Evolutionary conservation across 2,888 invertebrate species (phyloP).

Genomic region (Rhingia campestris): DNA sequence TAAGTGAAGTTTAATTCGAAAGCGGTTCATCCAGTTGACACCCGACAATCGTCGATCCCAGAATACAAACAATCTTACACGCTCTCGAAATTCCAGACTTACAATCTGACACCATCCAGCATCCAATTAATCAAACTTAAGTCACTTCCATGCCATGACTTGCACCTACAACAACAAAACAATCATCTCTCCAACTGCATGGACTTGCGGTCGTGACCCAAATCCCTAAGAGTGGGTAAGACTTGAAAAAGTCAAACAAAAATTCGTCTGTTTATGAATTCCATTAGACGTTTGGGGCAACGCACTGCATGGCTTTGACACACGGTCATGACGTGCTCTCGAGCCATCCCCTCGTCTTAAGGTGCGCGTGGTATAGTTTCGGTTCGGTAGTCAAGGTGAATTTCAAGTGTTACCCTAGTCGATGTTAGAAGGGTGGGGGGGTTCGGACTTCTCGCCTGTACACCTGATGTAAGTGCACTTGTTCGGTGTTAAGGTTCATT

Average conservation of each 20-base stretch:
- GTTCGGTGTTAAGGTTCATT: conserved; percentile 60
- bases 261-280: conserved; percentile 49
- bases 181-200: background rate
- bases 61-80: background rate
- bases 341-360: conserved; percentile 20
- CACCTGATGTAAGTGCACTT: conserved; percentile 40
- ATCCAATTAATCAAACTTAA: conserved; percentile 23
- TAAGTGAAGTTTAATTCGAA: conserved; percentile 6
- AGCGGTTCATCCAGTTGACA: background rate
- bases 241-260: conserved; percentile 16
- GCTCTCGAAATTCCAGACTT: conserved; percentile 11
- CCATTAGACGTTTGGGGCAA: conserved; percentile 64
- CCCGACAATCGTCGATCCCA: background rate
- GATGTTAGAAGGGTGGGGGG: conserved; percentile 15
- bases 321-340: conserved; percentile 67
- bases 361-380: conserved; percentile 31
- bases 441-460: background rate
- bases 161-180: conserved; percentile 19
- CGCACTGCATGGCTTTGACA: conserved; percentile 67
- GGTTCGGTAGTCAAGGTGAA: conserved; percentile 66
- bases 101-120: conserved; percentile 1
- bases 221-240: conserved; percentile 24
- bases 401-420: conserved; percentile 40
- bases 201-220: conserved; percentile 56
- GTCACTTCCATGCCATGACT: conserved; percentile 10